Evolutionary conservation across 2,888 invertebrate genomes (phyloP).

Genomic region (Epinotia demarniana): DNA sequence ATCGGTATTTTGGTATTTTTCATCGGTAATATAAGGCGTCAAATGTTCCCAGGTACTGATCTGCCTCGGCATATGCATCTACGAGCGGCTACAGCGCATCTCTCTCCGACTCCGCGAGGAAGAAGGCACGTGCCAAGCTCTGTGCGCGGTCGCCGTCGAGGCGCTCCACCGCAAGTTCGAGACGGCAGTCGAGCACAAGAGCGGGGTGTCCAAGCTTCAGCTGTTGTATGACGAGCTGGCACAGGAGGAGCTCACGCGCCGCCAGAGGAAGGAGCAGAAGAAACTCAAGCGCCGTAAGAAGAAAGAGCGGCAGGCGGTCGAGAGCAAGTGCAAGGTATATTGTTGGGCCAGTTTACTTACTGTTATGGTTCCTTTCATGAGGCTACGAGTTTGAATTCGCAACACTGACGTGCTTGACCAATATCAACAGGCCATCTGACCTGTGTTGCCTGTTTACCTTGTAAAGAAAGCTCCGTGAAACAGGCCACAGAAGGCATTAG

Average conservation of each 20-base stretch:
- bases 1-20: not conserved
- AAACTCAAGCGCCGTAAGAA: slow-evolving; percentile 91
- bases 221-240: slow-evolving; percentile 94
- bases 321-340: slow-evolving; percentile 75
- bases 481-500: no score
- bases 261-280: slow-evolving; percentile 94
- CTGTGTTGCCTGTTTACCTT: no score
- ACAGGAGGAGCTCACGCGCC: slow-evolving; percentile 93
- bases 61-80: slow-evolving; percentile 96
- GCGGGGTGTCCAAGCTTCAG: slow-evolving; percentile 94
- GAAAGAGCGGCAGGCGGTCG: slow-evolving; percentile 83
- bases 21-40: slow-evolving; percentile 12
- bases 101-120: slow-evolving; percentile 94
- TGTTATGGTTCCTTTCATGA: no score
- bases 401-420: no score
- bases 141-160: slow-evolving; percentile 94
- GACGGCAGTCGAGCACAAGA: slow-evolving; percentile 94
- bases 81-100: slow-evolving; percentile 94
- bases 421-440: no score
- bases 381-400: no score
- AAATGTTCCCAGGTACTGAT: slow-evolving; percentile 87
- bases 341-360: not conserved
- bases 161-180: slow-evolving; percentile 95
- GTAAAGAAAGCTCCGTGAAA: no score
- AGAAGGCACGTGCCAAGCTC: slow-evolving; percentile 96